Percentiles rank a stretch among this genome's conserved stretches.
These are phyloP conservation scores for Bombus waltoni DNA, from an alignment of 1,140 invertebrate species.

Conservation along the genomic window DNA sequence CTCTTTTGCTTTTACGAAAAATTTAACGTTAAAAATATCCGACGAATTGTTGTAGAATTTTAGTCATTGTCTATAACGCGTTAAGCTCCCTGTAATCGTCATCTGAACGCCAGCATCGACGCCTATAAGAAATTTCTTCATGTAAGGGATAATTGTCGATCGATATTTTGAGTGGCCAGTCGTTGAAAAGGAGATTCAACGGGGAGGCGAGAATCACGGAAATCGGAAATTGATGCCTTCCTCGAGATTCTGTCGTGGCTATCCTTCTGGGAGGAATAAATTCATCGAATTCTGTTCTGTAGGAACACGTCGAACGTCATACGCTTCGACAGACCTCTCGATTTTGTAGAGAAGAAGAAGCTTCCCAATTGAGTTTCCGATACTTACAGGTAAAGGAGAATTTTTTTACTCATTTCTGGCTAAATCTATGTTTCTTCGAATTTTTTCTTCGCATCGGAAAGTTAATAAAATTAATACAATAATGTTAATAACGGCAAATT, in stretches of 20 bases:
- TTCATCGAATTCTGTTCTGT: constrained; percentile 37
- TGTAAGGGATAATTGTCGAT: background rate
- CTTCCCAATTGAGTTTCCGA: background rate
- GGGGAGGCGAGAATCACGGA: constrained; percentile 25
- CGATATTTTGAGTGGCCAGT: constrained; percentile 23
- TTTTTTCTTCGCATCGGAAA: background rate
- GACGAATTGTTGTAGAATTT: background rate
- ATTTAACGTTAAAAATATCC: background rate
- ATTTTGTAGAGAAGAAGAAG: background rate
- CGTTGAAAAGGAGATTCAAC: constrained; percentile 25
- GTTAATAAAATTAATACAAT: background rate
- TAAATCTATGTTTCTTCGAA: no score
- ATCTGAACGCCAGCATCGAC: background rate
- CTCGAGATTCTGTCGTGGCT: constrained; percentile 23
- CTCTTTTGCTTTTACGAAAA: background rate
- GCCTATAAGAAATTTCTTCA: background rate
- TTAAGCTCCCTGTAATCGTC: background rate
- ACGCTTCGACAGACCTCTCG: background rate
- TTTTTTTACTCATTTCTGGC: background rate
- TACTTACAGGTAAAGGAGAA: no score
- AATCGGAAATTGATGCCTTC: constrained; percentile 60
- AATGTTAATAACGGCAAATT: background rate
- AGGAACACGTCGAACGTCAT: constrained; percentile 1
- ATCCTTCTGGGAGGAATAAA: constrained; percentile 31
- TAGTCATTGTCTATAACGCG: background rate